Percentiles rank a stretch among this genome's conserved stretches.
phyloP scores from a whole-genome alignment of 1,140 invertebrate species.

The Dermatophagoides farinae region DNA sequence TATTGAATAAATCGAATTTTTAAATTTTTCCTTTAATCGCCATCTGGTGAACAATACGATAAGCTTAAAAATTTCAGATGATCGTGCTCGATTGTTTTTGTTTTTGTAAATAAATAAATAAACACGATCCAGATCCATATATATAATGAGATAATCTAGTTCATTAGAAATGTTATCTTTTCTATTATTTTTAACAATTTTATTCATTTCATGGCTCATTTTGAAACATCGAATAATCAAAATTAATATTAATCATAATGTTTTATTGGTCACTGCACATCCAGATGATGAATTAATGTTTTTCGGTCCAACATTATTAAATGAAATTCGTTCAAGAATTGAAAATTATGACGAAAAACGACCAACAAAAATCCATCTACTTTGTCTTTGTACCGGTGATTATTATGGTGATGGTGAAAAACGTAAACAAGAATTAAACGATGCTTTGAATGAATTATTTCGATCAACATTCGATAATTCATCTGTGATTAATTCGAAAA shows the following conservation, averaged over 20 bases:
- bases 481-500: background rate
- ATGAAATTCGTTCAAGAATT: slow-evolving; percentile 32
- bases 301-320: slow-evolving; percentile 68
- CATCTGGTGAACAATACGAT: too few species aligned
- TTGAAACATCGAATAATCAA: background rate
- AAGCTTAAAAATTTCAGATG: too few species aligned
- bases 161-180: background rate
- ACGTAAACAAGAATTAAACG: background rate
- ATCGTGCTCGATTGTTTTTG: too few species aligned
- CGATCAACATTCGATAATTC: background rate
- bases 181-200: background rate
- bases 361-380: slow-evolving; percentile 42
- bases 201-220: background rate
- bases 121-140: too few species aligned
- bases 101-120: too few species aligned
- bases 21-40: too few species aligned
- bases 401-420: slow-evolving; percentile 3
- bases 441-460: background rate
- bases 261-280: slow-evolving; percentile 68
- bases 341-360: background rate
- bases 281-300: slow-evolving; percentile 98
- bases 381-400: slow-evolving; percentile 62
- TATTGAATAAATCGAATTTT: background rate
- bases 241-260: background rate
- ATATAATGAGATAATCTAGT: too few species aligned